Conservation (phyloP, 2,888 invertebrate genomes). For the Antitype chi region DNA sequence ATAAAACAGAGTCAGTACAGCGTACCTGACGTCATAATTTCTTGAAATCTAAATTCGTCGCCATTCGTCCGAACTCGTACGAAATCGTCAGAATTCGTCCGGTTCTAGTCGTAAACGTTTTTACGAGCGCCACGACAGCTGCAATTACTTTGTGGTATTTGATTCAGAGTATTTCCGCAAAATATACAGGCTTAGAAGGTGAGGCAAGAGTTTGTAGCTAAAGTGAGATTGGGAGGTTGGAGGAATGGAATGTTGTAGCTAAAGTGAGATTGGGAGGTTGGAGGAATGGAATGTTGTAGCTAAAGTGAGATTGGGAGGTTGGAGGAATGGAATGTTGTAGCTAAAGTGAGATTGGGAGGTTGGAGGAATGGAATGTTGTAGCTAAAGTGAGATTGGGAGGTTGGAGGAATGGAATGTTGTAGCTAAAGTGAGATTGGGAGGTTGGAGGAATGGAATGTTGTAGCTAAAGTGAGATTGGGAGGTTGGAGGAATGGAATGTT, state of each 20-base stretch:
- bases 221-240: neutral
- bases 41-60: constrained; percentile 16
- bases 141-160: constrained; percentile 61
- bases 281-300: neutral
- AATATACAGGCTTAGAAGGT: neutral
- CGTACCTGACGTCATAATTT: constrained; percentile 1
- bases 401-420: neutral
- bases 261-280: neutral
- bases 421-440: neutral
- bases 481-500: neutral
- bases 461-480: neutral
- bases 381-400: neutral
- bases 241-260: neutral
- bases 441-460: neutral
- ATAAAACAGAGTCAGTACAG: neutral
- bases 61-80: constrained; percentile 4
- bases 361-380: neutral
- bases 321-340: neutral
- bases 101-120: constrained; percentile 54
- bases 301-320: neutral
- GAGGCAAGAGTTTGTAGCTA: neutral
- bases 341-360: neutral
- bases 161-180: constrained; percentile 33
- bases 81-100: constrained; percentile 2
- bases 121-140: constrained; percentile 50